phyloP scores from a whole-genome alignment of 2,113 vertebrate species.

The Lophius piscatorius region DNA sequence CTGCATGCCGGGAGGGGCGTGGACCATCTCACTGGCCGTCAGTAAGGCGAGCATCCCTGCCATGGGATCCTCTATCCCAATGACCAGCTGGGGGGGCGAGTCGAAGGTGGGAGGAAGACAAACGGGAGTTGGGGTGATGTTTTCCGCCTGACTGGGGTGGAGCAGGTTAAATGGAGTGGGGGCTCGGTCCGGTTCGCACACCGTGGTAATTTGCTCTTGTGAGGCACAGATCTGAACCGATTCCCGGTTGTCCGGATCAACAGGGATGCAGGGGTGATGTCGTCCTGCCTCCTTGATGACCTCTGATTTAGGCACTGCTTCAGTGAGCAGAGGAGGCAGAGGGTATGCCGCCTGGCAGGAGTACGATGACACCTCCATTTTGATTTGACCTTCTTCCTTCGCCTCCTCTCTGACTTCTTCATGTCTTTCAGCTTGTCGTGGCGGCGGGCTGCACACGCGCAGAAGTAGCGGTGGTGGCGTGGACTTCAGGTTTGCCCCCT shows the following conservation, averaged over 20 bases:
- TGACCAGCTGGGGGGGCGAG: slow-evolving; percentile 55
- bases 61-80: slow-evolving; percentile 86
- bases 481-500: slow-evolving; percentile 8
- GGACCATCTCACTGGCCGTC: slow-evolving; percentile 89
- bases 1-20: slow-evolving; percentile 73
- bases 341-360: slow-evolving; percentile 75
- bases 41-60: slow-evolving; percentile 92
- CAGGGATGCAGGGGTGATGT: slow-evolving; percentile 21
- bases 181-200: slow-evolving; percentile 33
- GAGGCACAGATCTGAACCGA: slow-evolving; percentile 3
- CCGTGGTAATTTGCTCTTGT: background rate
- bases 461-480: slow-evolving; percentile 29
- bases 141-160: slow-evolving; percentile 49
- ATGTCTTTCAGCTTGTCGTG: slow-evolving; percentile 24
- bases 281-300: slow-evolving; percentile 29
- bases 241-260: slow-evolving; percentile 29
- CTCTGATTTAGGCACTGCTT: slow-evolving; percentile 75
- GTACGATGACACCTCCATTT: slow-evolving; percentile 74
- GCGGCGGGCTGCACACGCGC: slow-evolving; percentile 30
- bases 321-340: slow-evolving; percentile 61
- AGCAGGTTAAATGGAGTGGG: slow-evolving; percentile 7
- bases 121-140: slow-evolving; percentile 59
- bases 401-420: slow-evolving; percentile 79
- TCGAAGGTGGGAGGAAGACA: slow-evolving; percentile 54
- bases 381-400: slow-evolving; percentile 69